A percentile compares a stretch with the other conserved stretches of the same genome.
phyloP scores from a whole-genome alignment of 2,113 vertebrate genomes.

The Tricholaema leucomelas region DNA sequence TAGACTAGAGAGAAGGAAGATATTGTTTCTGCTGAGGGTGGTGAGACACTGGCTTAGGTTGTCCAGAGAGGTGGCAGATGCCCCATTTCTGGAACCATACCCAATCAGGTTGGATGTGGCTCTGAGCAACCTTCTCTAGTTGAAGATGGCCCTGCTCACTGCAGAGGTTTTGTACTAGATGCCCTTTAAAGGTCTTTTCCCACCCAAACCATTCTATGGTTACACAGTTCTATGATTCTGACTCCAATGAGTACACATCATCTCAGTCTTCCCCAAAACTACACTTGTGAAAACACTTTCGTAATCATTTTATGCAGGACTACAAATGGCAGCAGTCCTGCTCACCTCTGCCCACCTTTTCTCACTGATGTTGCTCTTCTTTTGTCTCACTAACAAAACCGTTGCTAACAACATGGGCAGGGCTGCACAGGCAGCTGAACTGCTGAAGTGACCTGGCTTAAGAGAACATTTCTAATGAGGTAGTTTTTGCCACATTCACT shows the following conservation, averaged over 20 bases:
- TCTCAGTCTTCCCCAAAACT: background rate
- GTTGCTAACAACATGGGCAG: rapidly evolving
- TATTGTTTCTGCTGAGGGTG: background rate
- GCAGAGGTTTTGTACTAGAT: background rate
- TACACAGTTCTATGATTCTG: background rate
- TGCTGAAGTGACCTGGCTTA: background rate
- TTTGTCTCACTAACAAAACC: background rate
- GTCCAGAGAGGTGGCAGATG: background rate
- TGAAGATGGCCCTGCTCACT: background rate
- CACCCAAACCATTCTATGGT: background rate
- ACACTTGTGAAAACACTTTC: rapidly evolving
- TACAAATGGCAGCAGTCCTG: background rate
- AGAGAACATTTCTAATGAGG: background rate
- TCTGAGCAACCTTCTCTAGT: background rate
- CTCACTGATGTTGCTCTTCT: background rate
- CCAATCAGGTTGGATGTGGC: background rate
- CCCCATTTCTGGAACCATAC: background rate
- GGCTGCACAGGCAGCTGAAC: background rate
- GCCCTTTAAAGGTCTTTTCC: background rate
- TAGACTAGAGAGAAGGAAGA: background rate
- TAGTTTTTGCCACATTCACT: background rate
- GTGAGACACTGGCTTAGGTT: background rate
- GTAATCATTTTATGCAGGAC: background rate
- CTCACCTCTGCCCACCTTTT: background rate
- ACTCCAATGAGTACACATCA: background rate